These are phyloP conservation scores for Seriola rivoliana DNA, from an alignment of 2,113 vertebrate species.

Conservation along the genomic window DNA sequence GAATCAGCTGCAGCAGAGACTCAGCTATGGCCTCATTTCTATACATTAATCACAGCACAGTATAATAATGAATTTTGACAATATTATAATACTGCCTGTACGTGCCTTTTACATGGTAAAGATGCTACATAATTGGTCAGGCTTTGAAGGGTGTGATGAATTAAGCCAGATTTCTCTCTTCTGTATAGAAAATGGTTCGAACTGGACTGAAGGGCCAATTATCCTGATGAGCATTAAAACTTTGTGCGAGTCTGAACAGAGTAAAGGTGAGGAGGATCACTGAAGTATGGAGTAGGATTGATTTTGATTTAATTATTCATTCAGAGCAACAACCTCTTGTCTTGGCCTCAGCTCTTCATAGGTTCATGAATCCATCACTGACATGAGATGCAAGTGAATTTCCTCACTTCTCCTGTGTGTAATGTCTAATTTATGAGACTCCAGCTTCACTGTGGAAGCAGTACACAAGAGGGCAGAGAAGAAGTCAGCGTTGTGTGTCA, in stretches of 20 bases:
- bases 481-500: constrained; percentile 3
- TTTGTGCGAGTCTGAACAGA: constrained; percentile 6
- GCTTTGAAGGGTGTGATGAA: neutral
- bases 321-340: constrained; percentile 22
- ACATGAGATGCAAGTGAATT: constrained; percentile 28
- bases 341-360: constrained; percentile 12
- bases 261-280: neutral
- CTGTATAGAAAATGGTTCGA: neutral
- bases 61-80: neutral
- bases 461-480: neutral
- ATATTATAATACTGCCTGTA: neutral
- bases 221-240: constrained; percentile 16
- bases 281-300: constrained; percentile 44
- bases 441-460: neutral
- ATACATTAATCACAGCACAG: neutral
- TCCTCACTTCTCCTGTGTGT: constrained; percentile 19
- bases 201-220: neutral
- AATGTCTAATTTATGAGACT: constrained; percentile 58
- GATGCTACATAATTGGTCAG: neutral
- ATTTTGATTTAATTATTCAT: constrained; percentile 73
- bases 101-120: neutral
- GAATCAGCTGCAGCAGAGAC: constrained; percentile 36
- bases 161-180: neutral
- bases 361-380: constrained; percentile 45
- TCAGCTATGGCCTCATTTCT: neutral